Evolutionary conservation across 2,888 invertebrate genomes (phyloP).

Genomic region (Cephus runcator): DNA sequence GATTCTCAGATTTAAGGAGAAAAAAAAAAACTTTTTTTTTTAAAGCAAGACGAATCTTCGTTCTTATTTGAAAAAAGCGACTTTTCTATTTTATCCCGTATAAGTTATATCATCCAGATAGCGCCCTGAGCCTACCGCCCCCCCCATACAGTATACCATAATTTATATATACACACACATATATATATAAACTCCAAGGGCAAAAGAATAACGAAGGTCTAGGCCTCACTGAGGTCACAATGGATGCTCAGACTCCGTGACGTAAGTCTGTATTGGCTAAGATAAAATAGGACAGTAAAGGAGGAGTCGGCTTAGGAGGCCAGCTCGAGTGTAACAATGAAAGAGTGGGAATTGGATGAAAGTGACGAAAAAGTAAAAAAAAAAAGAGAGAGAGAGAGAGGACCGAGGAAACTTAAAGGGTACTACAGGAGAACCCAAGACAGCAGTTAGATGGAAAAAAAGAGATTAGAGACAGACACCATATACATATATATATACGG

Average conservation of each 20-base stretch:
- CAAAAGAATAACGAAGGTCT: neutral
- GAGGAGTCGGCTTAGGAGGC: neutral
- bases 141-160: neutral
- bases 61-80: constrained; percentile 7
- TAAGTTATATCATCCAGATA: neutral
- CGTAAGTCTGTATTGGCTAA: neutral
- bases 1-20: constrained; percentile 12
- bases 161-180: no score
- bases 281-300: neutral
- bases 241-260: neutral
- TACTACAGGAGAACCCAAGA: no score
- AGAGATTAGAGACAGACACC: neutral
- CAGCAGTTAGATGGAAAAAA: neutral
- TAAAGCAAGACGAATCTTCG: constrained; percentile 15
- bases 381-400: neutral
- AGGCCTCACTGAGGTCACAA: neutral
- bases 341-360: neutral
- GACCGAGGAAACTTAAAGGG: constrained; percentile 10
- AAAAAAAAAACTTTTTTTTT: neutral
- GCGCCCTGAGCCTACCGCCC: neutral
- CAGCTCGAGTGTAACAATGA: neutral
- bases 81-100: neutral
- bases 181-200: neutral
- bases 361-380: no score
- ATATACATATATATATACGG: no score